Percentiles rank a stretch among this genome's conserved stretches.
Evolutionary conservation across 2,113 vertebrate genomes (phyloP).

Genomic region (Sula dactylatra): DNA sequence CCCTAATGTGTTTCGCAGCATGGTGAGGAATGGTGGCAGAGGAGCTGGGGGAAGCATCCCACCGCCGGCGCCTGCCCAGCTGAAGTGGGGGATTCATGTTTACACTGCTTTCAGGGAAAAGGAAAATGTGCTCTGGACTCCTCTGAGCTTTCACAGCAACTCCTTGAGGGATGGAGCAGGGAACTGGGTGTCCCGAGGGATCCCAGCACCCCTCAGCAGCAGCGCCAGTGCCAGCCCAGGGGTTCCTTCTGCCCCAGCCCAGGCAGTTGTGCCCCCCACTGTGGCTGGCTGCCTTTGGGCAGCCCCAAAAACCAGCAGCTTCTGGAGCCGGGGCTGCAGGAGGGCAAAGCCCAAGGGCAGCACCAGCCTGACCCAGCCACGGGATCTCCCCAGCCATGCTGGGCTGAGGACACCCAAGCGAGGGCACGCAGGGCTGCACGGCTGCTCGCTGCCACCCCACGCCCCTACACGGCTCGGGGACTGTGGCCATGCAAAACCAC

Average conservation of each 20-base stretch:
- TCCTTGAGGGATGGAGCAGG: not conserved
- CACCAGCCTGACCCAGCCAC: not conserved
- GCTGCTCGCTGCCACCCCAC: accelerated
- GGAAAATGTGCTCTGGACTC: accelerated
- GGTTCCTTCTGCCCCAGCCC: not conserved
- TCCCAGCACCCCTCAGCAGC: not conserved
- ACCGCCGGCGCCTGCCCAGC: not conserved
- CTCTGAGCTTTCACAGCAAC: not conserved
- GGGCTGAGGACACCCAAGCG: accelerated
- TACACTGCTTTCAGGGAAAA: not conserved
- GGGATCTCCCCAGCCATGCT: not conserved
- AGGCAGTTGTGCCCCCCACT: accelerated
- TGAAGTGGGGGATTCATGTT: not conserved
- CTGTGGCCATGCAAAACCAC: not conserved
- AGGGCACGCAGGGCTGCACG: accelerated
- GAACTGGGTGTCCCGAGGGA: not conserved
- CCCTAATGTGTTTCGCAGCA: not conserved
- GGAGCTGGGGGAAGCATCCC: not conserved
- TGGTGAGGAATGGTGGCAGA: not conserved
- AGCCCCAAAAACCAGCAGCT: not conserved
- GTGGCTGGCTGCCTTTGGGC: not conserved
- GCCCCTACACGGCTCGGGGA: accelerated
- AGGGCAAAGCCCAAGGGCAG: not conserved
- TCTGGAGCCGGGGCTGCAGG: not conserved
- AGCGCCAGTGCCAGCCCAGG: not conserved